Evolutionary conservation across 2,113 vertebrate species (phyloP).

Genomic region (Xiphorhynchus elegans): DNA sequence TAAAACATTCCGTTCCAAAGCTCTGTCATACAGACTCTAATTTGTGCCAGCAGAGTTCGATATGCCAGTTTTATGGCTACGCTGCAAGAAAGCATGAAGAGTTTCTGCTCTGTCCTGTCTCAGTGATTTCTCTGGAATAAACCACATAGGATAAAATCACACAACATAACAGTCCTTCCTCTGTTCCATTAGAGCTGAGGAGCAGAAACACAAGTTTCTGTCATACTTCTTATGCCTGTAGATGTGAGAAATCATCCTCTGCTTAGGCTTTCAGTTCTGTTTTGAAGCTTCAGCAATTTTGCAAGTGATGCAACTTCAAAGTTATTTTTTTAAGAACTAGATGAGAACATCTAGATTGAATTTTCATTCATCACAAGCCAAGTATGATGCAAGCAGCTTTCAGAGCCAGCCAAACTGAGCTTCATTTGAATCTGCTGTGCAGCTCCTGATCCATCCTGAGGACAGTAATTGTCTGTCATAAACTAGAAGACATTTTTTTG

Average conservation of each 20-base stretch:
- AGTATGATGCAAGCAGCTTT: background rate
- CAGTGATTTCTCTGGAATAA: background rate
- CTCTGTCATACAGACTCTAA: background rate
- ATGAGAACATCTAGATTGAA: background rate
- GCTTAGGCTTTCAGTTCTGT: background rate
- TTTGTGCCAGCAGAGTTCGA: background rate
- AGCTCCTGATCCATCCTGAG: background rate
- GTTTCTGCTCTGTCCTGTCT: background rate
- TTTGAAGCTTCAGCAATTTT: constrained; percentile 18
- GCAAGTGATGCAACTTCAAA: background rate
- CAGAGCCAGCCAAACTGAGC: background rate
- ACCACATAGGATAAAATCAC: background rate
- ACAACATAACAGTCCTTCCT: background rate
- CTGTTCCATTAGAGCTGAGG: background rate
- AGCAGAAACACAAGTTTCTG: background rate
- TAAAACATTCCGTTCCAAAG: background rate
- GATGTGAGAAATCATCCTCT: background rate
- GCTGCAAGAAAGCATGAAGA: background rate
- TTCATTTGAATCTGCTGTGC: background rate
- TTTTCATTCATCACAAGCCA: constrained; percentile 11
- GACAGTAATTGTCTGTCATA: background rate
- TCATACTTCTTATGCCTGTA: background rate
- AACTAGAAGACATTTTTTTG: background rate
- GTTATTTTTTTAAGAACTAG: background rate
- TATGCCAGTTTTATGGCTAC: background rate